Base-by-base conservation (phyloP, 37 sponge, comb jelly and placozoan species). In the Spongilla lacustris region DNA sequence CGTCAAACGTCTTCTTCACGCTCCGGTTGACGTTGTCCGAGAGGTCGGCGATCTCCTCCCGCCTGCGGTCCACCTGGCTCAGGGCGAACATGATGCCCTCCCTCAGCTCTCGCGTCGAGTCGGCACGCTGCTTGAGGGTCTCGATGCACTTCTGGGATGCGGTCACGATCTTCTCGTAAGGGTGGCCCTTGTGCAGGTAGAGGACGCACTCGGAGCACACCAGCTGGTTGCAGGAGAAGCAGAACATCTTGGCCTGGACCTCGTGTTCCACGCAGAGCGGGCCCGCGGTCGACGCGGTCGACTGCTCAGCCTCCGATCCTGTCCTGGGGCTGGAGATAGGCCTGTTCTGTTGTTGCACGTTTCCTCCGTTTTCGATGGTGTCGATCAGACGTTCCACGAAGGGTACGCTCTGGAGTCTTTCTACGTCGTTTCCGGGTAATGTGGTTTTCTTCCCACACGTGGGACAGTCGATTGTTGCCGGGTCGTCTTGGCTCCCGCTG, bases 181-280 rank as follows among this genome's bases (percentile, higher is more conserved):
- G 67, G 36, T 86, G 87, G 0, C 28, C 36, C 8, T 66, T 35
- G 50, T 86, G 87, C 19, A 74, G 67, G 41, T 72, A 73, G 21
- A 74, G 28, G 50, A 86, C 70, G 67, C 87, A 86, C 29, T 86
- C 81, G 25, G 74, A 23, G 67, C 87, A 86, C 21, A 80, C 38
- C 9, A 79, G 74, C 30, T 28, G 70, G 25, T 74, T 38, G 74
- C 87, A 86, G 68, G 79, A 36, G 67, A 71, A 79, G 74, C 87
- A 86, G 74, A 75, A 86, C 28, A 86, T 37, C 50, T 79, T 86
- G 79, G 23, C 77, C 28, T 26, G 74, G 67, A 71, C 74, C 17
- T 70, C 79, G 81, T 73, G 79, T 28, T 50, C 79, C 0, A 17
- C 46, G 67, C 87, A 86, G 9, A 5, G 50, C 12, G 31, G 29